A percentile compares a stretch with the other conserved stretches of the same genome.
Conservation (phyloP, 2,113 vertebrate species). For the Carollia perspicillata region DNA sequence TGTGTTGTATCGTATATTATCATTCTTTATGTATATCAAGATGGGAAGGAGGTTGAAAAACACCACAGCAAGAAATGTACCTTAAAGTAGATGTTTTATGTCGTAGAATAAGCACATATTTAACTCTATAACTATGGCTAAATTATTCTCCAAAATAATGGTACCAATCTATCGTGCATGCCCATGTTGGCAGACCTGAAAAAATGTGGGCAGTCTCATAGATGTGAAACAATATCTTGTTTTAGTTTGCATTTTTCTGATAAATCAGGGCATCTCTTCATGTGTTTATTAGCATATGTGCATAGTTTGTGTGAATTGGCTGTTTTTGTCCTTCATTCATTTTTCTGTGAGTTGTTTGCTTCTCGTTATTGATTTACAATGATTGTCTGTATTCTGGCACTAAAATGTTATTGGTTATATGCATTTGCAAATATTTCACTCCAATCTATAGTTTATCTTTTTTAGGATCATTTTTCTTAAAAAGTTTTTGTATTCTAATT, state of each 20-base stretch:
- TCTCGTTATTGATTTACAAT: slow-evolving; percentile 8
- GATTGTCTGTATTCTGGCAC: neutral
- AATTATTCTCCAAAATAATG: slow-evolving; percentile 44
- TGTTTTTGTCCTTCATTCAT: slow-evolving; percentile 27
- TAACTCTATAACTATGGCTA: neutral
- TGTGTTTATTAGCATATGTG: slow-evolving; percentile 21
- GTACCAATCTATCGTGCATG: neutral
- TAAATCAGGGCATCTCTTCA: slow-evolving; percentile 8
- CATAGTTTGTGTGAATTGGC: neutral
- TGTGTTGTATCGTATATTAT: neutral
- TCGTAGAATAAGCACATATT: neutral
- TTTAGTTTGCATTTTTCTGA: slow-evolving; percentile 51
- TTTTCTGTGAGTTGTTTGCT: slow-evolving; percentile 34
- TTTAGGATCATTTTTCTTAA: neutral
- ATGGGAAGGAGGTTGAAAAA: neutral
- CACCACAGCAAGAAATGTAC: neutral
- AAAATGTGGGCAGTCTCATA: neutral
- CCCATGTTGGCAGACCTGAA: slow-evolving; percentile 4
- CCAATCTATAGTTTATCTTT: neutral
- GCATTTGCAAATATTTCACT: slow-evolving; percentile 9
- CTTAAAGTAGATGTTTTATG: neutral
- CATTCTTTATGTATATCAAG: neutral
- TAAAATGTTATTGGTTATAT: neutral
- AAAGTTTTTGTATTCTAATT: neutral
- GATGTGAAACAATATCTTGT: slow-evolving; percentile 9